These are phyloP conservation scores for Papilio helenus DNA, from an alignment of 1,140 invertebrate genomes.

Conservation along the genomic window DNA sequence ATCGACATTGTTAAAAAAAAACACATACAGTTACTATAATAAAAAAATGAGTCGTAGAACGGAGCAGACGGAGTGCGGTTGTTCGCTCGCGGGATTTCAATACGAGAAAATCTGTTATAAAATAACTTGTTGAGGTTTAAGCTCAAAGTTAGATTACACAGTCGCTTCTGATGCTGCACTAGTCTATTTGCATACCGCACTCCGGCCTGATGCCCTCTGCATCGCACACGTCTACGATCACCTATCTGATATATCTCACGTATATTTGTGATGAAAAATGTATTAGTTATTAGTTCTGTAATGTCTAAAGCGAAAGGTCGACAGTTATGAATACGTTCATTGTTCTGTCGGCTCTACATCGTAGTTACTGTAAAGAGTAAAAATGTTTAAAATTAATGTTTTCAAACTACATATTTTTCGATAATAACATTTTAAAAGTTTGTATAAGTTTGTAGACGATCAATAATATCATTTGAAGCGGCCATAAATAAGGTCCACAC, in stretches of 20 bases:
- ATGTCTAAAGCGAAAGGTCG: too few species aligned
- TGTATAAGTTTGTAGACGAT: not conserved
- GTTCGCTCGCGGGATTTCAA: not conserved
- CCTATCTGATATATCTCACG: too few species aligned
- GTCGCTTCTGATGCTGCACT: not conserved
- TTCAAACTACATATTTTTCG: not conserved
- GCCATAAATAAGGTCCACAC: conserved; percentile 1
- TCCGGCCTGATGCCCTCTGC: not conserved
- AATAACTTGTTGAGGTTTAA: conserved; percentile 1
- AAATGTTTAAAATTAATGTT: too few species aligned
- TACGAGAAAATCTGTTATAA: conserved; percentile 2
- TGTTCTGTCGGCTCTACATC: too few species aligned
- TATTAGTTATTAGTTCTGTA: too few species aligned
- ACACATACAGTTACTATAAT: not conserved
- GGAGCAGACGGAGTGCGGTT: not conserved
- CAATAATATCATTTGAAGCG: not conserved
- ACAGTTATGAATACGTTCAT: too few species aligned
- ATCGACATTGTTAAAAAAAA: not conserved
- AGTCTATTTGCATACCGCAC: not conserved
- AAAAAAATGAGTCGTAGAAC: not conserved
- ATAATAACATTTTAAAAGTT: conserved; percentile 7
- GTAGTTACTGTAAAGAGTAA: too few species aligned
- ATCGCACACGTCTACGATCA: too few species aligned
- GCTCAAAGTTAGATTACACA: not conserved
- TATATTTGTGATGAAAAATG: too few species aligned